Base-by-base conservation (phyloP, 2,113 vertebrate genomes). In the Pterocles gutturalis region DNA sequence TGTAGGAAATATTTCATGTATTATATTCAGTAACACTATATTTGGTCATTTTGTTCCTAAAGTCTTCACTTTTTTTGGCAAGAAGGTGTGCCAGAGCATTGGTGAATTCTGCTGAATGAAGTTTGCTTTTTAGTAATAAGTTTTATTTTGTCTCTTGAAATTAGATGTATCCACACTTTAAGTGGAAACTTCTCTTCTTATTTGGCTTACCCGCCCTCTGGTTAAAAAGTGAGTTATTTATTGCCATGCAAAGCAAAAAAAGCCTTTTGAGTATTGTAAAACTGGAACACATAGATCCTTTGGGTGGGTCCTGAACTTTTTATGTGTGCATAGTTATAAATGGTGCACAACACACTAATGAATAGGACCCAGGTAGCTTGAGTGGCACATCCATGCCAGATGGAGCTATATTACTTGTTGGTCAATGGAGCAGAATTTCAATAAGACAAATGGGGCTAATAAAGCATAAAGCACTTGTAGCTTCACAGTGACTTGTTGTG, bases 391-490 rank as follows among this genome's bases (percentile, higher is more conserved):
- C 71, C 17, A 4, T 81, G 82, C 70, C 94, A 96, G 93, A 76
- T 72, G 82, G 93, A 95, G 82, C 72, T 80, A 13, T 71, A 21
- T 8, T 41, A 45, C 18, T 77, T 84, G 36, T 20, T 69, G 91
- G 76, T 51, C 94, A 95, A 17, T 2, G 13, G 79, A 69, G 89
- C 48, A 95, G 89, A 46, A 75, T 96, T 96, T 80, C 66, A 49
- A 0, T 13, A 31, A 80, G 72, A 84, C n/a, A 82, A 93, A 90
- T 48, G 62, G 33, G 71, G 46, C 55, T 92, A 83, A 89, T 80
- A 94, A 96, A 86, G 66, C 71, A 48, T 53, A 70, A 89, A 78
- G 53, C 76, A 48, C 84, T 84, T 46, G 58, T 61, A 84, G 87
- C 83, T 91, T 24, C 17, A 1, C 3, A 1, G 78, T 73, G 80